Evolutionary conservation across 2,113 vertebrate species (phyloP).

Genomic region (Ailurus styani): DNA sequence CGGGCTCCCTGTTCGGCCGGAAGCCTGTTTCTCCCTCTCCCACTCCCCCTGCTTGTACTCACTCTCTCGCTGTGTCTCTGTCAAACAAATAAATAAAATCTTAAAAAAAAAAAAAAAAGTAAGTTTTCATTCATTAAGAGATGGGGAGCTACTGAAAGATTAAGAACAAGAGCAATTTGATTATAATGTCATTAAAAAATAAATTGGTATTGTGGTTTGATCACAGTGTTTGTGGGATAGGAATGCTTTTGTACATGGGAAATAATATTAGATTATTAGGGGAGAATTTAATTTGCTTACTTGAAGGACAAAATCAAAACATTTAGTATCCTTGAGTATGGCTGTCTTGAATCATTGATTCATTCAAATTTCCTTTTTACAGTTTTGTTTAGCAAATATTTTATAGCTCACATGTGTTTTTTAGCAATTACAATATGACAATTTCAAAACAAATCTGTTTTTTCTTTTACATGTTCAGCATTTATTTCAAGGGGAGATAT

Average conservation of each 20-base stretch:
- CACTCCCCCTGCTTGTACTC: too few relatives aligned
- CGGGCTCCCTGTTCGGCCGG: too few relatives aligned
- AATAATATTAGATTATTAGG: not conserved
- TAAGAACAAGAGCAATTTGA: not conserved
- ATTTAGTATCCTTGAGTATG: not conserved
- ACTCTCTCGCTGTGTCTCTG: too few relatives aligned
- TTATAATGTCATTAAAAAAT: not conserved
- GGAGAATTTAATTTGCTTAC: not conserved
- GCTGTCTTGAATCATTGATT: not conserved
- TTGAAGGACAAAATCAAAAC: not conserved
- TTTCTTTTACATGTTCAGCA: not conserved
- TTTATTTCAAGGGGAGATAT: slow-evolving; percentile 5
- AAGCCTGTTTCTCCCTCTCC: too few relatives aligned
- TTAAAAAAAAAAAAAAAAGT: too few relatives aligned
- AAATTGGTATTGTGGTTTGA: not conserved
- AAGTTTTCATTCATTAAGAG: not conserved
- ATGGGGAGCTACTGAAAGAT: not conserved
- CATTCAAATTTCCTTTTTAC: not conserved
- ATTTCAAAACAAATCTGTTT: not conserved
- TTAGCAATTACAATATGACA: not conserved
- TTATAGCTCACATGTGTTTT: not conserved
- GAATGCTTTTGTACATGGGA: not conserved
- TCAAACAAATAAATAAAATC: too few relatives aligned
- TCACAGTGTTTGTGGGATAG: not conserved
- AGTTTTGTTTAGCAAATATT: not conserved